These are phyloP conservation scores for Microcebus murinus DNA, from an alignment of 2,113 vertebrate species.

Conservation along the genomic window DNA sequence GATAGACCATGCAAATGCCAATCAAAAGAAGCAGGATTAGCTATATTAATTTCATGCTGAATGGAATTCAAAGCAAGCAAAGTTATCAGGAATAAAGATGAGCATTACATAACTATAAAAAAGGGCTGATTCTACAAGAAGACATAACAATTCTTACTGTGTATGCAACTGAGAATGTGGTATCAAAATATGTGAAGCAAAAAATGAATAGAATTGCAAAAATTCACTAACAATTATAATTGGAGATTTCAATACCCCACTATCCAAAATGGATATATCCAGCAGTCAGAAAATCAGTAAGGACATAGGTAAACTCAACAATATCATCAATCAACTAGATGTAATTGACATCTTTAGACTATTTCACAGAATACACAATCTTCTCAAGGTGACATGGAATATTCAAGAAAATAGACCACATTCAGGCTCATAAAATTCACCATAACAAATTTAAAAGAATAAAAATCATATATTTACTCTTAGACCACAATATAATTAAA, in stretches of 20 bases:
- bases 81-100: neutral
- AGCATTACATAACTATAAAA: neutral
- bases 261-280: neutral
- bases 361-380: neutral
- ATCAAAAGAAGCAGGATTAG: neutral
- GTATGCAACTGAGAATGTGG: neutral
- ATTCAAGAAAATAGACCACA: neutral
- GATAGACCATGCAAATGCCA: too few relatives aligned
- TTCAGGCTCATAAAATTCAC: neutral
- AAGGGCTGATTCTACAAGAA: neutral
- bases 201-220: neutral
- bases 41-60: neutral
- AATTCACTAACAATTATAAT: neutral
- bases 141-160: neutral
- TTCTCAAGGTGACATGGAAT: neutral
- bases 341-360: neutral
- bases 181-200: neutral
- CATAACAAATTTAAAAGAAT: too few relatives aligned
- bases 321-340: neutral
- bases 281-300: neutral
- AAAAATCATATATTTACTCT: neutral
- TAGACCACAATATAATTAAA: neutral
- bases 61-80: neutral
- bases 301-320: neutral
- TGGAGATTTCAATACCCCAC: neutral